Evolutionary conservation across 2,888 invertebrate genomes (phyloP).

Genomic region (Cynaeus angustus): DNA sequence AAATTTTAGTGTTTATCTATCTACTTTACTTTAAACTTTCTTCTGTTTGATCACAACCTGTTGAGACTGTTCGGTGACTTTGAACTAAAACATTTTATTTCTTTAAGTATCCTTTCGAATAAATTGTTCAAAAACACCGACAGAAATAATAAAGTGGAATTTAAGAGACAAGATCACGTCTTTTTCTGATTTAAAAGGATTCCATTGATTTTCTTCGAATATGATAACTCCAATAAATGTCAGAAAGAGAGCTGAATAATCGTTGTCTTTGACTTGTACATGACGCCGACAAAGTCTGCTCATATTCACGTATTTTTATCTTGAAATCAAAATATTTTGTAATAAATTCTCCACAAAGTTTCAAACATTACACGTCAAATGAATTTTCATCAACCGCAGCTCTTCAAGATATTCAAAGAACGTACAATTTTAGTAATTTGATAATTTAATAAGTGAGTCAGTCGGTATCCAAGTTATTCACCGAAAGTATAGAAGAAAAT

Average conservation of each 20-base stretch:
- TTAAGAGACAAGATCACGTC: conserved; percentile 5
- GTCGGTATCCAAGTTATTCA: no score
- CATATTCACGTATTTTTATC: no score
- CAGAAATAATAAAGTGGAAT: neutral
- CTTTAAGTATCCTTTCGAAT: neutral
- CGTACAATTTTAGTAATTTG: no score
- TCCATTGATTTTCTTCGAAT: conserved; percentile 39
- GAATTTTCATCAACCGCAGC: no score
- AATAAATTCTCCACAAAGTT: no score
- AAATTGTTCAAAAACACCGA: neutral
- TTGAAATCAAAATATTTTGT: no score
- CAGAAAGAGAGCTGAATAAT: conserved; percentile 44
- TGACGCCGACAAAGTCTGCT: conserved; percentile 9
- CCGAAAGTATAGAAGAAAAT: no score
- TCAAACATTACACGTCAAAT: no score
- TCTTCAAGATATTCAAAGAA: no score
- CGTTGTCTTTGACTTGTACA: conserved; percentile 27
- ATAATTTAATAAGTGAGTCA: no score
- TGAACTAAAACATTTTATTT: neutral
- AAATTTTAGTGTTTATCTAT: no score
- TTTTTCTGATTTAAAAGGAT: conserved; percentile 21
- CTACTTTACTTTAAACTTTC: no score
- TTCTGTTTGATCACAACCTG: conserved; percentile 25
- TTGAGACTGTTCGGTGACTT: conserved; percentile 15
- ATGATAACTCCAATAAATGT: conserved; percentile 39